phyloP scores from a whole-genome alignment of 2,888 invertebrate genomes.

The Acleris emargana region DNA sequence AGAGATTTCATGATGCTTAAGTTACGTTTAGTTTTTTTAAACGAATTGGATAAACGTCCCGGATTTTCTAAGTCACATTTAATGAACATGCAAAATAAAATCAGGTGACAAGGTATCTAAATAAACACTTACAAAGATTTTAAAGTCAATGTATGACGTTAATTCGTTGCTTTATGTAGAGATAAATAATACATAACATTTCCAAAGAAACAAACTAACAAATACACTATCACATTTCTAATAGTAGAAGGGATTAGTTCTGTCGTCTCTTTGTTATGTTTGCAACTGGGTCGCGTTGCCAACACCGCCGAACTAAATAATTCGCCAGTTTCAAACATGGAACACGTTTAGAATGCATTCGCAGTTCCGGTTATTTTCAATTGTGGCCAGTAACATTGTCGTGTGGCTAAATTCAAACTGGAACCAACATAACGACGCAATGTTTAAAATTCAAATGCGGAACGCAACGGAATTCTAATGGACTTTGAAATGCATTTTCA shows the following conservation, averaged over 20 bases:
- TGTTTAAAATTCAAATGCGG: slow-evolving; percentile 23
- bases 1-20: too few relatives aligned
- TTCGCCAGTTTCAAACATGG: slow-evolving; percentile 23
- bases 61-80: too few relatives aligned
- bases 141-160: too few relatives aligned
- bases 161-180: too few relatives aligned
- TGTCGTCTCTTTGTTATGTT: slow-evolving; percentile 4
- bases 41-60: too few relatives aligned
- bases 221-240: neutral
- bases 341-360: slow-evolving; percentile 35
- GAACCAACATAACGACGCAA: slow-evolving; percentile 22
- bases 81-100: too few relatives aligned
- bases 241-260: neutral
- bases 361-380: slow-evolving; percentile 21
- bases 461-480: slow-evolving; percentile 21
- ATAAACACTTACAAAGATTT: too few relatives aligned
- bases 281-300: slow-evolving; percentile 30
- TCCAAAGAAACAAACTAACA: too few relatives aligned
- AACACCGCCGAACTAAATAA: slow-evolving; percentile 22
- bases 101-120: too few relatives aligned
- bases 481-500: slow-evolving; percentile 11
- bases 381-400: slow-evolving; percentile 18
- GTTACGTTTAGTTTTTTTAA: too few relatives aligned
- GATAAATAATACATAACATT: too few relatives aligned
- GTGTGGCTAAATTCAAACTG: slow-evolving; percentile 29